These are phyloP conservation scores for Hermetia illucens DNA, from an alignment of 1,140 invertebrate species.

Conservation along the genomic window DNA sequence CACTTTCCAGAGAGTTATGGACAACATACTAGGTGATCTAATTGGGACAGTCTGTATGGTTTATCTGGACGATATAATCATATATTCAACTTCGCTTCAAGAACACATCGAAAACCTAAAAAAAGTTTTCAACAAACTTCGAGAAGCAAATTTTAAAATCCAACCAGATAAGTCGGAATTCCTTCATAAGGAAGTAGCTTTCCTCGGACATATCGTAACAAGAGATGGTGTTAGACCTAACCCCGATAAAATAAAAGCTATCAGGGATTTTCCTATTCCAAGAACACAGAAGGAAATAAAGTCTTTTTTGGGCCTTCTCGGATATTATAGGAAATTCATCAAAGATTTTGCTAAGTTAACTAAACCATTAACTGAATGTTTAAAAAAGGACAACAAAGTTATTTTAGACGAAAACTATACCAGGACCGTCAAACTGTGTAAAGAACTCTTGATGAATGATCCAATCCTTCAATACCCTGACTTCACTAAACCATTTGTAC, in stretches of 20 bases:
- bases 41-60: constrained; percentile 3
- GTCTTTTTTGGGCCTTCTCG: constrained; percentile 9
- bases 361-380: constrained; percentile 1
- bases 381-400: no score
- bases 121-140: constrained; percentile 24
- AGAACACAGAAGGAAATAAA: constrained; percentile 10
- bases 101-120: constrained; percentile 16
- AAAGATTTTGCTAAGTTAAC: constrained; percentile 10
- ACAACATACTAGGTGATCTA: background rate
- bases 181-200: constrained; percentile 14
- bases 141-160: constrained; percentile 10
- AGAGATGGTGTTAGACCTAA: constrained; percentile 14
- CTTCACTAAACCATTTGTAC: constrained; percentile 18
- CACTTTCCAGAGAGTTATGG: constrained; percentile 20
- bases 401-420: background rate
- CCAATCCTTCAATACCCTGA: constrained; percentile 24
- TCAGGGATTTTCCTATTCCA: constrained; percentile 11
- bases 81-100: constrained; percentile 7
- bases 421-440: constrained; percentile 4
- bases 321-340: constrained; percentile 10
- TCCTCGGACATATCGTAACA: constrained; percentile 19
- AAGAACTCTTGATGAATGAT: constrained; percentile 12
- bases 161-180: constrained; percentile 15
- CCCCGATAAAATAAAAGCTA: constrained; percentile 9
- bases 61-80: constrained; percentile 7